Base-by-base conservation (phyloP, 2,113 vertebrate species). In the Martes martes region DNA sequence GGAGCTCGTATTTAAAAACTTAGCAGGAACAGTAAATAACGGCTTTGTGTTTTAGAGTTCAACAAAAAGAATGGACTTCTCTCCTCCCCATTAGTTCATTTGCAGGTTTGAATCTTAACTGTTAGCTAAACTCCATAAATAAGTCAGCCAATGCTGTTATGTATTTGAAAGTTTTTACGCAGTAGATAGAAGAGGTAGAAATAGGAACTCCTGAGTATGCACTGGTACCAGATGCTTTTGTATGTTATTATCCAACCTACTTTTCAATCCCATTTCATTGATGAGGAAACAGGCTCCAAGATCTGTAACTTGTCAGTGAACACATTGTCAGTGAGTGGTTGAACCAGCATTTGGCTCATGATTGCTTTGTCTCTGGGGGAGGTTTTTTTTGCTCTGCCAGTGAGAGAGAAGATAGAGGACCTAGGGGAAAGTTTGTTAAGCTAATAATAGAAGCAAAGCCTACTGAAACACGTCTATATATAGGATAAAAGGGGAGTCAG, bases 371-470 rank as follows among this genome's bases (percentile, higher is more conserved):
- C 19, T 78, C 92, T 52, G 85, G 73, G 65, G 88, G 57, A 39
- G 19, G 10, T 47, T 93, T 15, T 93, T 96, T 93, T 65, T 87
- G n/a, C 94, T 91, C 55, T 92, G 42, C 15, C 57, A 85, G 7
- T 61, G 50, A 94, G 23, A 92, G 19, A 94, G 90, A 93, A 74
- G 55, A 24, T 69, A 86, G 55, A 94, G 39, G 61, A 42, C 65
- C 50, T 33, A 11, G 33, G n/a, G 39, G 28, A 65, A 88, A 89
- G n/a, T 82, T 91, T 96, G 39, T 78, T 94, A 94, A 89, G 69
- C 67, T 88, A 97, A 91, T 91, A 94, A 86, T 39, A 93, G 86
- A 94, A 94, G 28, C 23, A 84, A 94, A 97, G 24, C 83, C 92
- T 80, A 89, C 36, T 95, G n/a, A 96, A 63, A 26, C 21, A 88